phyloP scores from a whole-genome alignment of 2,113 vertebrate genomes.

The Gobio gobio region DNA sequence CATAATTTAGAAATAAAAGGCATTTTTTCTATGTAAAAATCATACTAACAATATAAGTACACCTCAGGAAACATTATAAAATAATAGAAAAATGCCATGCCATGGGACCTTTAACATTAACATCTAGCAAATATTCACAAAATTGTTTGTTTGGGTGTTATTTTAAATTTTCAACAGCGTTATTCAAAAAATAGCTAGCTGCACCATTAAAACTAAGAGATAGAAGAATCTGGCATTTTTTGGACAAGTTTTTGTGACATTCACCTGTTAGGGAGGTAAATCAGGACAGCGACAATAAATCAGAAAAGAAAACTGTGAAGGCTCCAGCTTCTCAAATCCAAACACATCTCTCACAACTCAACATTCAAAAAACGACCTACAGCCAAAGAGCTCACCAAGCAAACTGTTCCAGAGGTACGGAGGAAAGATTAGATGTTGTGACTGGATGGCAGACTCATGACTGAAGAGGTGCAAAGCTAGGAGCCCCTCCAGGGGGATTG shows the following conservation, averaged over 20 bases:
- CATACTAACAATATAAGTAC: no score
- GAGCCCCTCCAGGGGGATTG: background rate
- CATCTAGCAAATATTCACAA: no score
- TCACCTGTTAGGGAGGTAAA: background rate
- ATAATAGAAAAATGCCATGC: no score
- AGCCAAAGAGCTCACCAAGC: background rate
- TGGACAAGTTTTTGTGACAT: constrained; percentile 7
- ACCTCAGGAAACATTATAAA: no score
- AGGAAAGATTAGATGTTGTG: background rate
- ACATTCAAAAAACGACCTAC: background rate
- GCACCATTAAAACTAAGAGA: no score
- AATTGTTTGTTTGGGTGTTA: no score
- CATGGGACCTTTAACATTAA: no score
- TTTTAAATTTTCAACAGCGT: no score
- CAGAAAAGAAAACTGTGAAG: background rate
- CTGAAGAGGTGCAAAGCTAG: constrained; percentile 41
- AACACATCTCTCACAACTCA: background rate
- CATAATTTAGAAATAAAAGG: no score
- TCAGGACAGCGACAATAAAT: background rate
- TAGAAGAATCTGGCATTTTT: background rate
- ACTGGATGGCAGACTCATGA: background rate
- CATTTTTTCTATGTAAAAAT: no score
- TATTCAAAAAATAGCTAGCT: no score
- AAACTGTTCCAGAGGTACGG: constrained; percentile 1
- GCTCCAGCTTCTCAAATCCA: background rate